Conservation (phyloP, 2,888 invertebrate genomes). For the Hyles lineata region DNA sequence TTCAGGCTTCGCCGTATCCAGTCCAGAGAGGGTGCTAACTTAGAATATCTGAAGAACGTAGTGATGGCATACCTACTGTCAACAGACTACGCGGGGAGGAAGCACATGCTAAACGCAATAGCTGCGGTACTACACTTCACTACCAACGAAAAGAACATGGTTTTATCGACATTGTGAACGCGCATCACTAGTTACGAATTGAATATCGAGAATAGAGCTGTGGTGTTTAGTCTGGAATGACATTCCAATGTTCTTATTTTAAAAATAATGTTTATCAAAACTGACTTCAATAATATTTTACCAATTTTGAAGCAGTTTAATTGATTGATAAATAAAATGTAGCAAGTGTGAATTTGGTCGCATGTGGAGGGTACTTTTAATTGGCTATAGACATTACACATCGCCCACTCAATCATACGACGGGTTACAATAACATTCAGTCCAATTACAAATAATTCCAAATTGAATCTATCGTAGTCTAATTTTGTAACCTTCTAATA, state of each 20-base stretch:
- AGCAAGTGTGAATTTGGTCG: too few relatives aligned
- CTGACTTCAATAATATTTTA: too few relatives aligned
- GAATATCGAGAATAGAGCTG: neutral
- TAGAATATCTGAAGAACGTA: conserved; percentile 96
- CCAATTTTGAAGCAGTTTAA: too few relatives aligned
- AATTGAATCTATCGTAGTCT: too few relatives aligned
- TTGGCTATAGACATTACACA: too few relatives aligned
- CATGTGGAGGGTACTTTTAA: too few relatives aligned
- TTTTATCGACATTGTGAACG: conserved; percentile 54
- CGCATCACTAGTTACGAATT: neutral
- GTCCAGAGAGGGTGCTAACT: conserved; percentile 92
- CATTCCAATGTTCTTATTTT: neutral
- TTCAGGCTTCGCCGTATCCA: conserved; percentile 88
- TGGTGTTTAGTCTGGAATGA: neutral
- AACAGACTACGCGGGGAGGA: conserved; percentile 87
- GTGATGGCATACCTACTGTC: conserved; percentile 92
- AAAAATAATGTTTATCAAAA: too few relatives aligned
- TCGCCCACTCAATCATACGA: too few relatives aligned
- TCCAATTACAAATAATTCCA: too few relatives aligned
- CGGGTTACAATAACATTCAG: too few relatives aligned
- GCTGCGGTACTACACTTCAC: conserved; percentile 94
- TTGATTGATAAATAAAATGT: too few relatives aligned
- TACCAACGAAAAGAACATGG: conserved; percentile 86
- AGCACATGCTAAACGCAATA: conserved; percentile 95
- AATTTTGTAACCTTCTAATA: too few relatives aligned